Percentiles rank a stretch among this genome's conserved stretches.
Evolutionary conservation across 2,888 invertebrate species (phyloP).

Genomic region (Rotaria macrura): DNA sequence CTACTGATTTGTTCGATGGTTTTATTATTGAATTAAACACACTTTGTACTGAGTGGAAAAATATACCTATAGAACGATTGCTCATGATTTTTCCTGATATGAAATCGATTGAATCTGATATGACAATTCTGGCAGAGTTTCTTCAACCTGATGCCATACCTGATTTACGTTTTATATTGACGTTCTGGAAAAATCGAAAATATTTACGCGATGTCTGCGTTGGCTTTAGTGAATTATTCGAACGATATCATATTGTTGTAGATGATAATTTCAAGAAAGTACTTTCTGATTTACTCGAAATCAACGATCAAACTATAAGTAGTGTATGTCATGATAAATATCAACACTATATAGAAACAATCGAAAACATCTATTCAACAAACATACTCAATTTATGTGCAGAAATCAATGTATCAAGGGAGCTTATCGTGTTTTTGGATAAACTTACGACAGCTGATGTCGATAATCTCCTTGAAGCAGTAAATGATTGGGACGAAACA

Average conservation of each 20-base stretch:
- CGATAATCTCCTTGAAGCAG: conserved; percentile 6
- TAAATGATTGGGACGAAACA: neutral
- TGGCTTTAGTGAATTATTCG: neutral
- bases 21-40: neutral
- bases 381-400: neutral
- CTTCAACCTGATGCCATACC: neutral
- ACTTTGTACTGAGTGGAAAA: neutral
- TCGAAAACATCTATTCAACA: neutral
- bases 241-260: neutral
- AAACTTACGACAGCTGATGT: neutral
- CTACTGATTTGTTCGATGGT: neutral
- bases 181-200: neutral
- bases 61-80: neutral
- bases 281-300: neutral
- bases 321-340: neutral
- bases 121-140: neutral
- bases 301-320: neutral
- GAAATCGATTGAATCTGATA: neutral
- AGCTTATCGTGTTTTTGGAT: neutral
- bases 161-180: neutral
- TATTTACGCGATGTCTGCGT: neutral
- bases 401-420: neutral
- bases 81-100: neutral
- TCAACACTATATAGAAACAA: neutral
- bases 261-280: neutral